These are phyloP conservation scores for Alcis repandata DNA, from an alignment of 2,888 invertebrate species.

Conservation along the genomic window DNA sequence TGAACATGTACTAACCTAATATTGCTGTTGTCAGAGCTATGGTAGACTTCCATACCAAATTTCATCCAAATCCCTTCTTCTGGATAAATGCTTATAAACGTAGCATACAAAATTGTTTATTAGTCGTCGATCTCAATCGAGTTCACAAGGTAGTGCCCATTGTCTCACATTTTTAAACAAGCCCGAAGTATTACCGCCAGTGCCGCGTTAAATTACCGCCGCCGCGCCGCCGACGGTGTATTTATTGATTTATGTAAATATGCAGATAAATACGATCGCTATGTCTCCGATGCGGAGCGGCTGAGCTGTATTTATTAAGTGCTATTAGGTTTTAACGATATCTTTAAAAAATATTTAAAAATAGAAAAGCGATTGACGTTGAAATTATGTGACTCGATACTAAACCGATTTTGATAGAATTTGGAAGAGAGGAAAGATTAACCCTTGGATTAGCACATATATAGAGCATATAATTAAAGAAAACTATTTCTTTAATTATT, in stretches of 20 bases:
- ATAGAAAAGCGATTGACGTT: background rate
- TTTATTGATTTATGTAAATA: conserved; percentile 74
- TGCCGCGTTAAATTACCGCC: conserved; percentile 36
- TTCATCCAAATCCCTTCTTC: too few relatives aligned
- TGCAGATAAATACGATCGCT: conserved; percentile 34
- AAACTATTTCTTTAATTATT: too few relatives aligned
- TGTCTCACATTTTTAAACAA: conserved; percentile 43
- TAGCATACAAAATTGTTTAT: too few relatives aligned
- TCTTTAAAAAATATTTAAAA: too few relatives aligned
- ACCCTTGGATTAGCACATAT: too few relatives aligned
- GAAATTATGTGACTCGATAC: background rate
- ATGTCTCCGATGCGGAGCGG: conserved; percentile 11
- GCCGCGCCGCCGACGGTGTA: conserved; percentile 42
- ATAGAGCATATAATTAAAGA: too few relatives aligned
- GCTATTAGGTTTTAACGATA: conserved; percentile 3
- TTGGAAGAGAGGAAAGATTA: too few relatives aligned
- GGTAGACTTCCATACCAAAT: too few relatives aligned
- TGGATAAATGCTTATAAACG: too few relatives aligned
- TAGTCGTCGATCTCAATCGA: conserved; percentile 25
- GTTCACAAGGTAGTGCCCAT: conserved; percentile 25
- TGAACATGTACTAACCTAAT: too few relatives aligned
- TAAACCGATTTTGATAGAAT: background rate
- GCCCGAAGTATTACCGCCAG: conserved; percentile 23
- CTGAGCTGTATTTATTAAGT: conserved; percentile 15
- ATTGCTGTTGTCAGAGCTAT: too few relatives aligned